Evolutionary conservation across 2,888 invertebrate genomes (phyloP).

Genomic region (Noctua janthe): DNA sequence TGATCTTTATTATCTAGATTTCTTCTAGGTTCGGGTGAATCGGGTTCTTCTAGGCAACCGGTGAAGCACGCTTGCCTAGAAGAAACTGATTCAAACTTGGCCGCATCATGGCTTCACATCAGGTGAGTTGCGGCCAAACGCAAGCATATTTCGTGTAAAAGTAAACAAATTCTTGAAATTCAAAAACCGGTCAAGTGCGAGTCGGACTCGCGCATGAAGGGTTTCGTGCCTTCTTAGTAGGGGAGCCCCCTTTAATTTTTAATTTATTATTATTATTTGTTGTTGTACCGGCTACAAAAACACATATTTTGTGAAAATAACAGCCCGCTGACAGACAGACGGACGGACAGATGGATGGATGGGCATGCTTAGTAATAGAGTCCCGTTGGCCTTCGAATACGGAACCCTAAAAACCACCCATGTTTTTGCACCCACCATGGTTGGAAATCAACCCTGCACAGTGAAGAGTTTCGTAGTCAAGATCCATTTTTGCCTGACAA

Average conservation of each 20-base stretch:
- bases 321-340: too few species aligned
- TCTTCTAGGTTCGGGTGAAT: not conserved
- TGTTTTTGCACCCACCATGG: not conserved
- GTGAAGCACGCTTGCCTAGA: too few species aligned
- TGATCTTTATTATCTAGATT: not conserved
- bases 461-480: not conserved
- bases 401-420: too few species aligned
- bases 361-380: too few species aligned
- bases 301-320: too few species aligned
- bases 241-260: too few species aligned
- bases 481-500: not conserved
- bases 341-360: too few species aligned
- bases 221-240: too few species aligned
- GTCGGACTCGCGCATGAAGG: too few species aligned
- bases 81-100: not conserved
- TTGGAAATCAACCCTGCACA: not conserved
- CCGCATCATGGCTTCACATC: not conserved
- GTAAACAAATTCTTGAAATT: not conserved
- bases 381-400: too few species aligned
- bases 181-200: not conserved
- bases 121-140: not conserved
- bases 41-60: not conserved
- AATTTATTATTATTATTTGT: too few species aligned
- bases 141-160: not conserved
- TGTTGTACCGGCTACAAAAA: too few species aligned